A percentile compares a stretch with the other conserved stretches of the same genome.
Evolutionary conservation across 1,140 invertebrate genomes (phyloP).

Genomic region (Drosophila rufa): DNA sequence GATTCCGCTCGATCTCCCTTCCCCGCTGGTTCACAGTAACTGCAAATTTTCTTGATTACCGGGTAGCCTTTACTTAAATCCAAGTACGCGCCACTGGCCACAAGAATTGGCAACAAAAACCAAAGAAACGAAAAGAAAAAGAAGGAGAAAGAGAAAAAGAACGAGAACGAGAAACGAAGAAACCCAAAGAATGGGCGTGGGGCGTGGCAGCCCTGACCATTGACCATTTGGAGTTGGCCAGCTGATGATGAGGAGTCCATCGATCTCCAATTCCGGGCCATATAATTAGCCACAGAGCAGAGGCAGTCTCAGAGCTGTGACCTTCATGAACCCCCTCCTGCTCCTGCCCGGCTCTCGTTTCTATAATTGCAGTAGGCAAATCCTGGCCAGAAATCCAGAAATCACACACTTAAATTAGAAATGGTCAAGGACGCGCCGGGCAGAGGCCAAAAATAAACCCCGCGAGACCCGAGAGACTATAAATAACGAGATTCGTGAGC

Average conservation of each 20-base stretch:
- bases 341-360: no score
- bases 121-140: neutral
- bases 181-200: neutral
- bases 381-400: slow-evolving; percentile 16
- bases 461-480: slow-evolving; percentile 18
- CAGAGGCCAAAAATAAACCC: slow-evolving; percentile 49
- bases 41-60: slow-evolving; percentile 79
- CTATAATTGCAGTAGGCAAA: slow-evolving; percentile 38
- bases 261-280: slow-evolving; percentile 23
- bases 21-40: slow-evolving; percentile 42
- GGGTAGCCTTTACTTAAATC: slow-evolving; percentile 62
- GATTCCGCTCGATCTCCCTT: neutral
- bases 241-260: slow-evolving; percentile 40
- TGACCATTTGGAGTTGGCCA: slow-evolving; percentile 38
- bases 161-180: neutral
- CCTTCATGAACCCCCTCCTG: slow-evolving; percentile 32
- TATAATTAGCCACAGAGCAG: slow-evolving; percentile 19
- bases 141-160: neutral
- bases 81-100: slow-evolving; percentile 81
- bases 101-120: slow-evolving; percentile 27
- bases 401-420: slow-evolving; percentile 46
- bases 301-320: neutral
- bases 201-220: slow-evolving; percentile 33
- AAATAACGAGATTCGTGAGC: slow-evolving; percentile 57
- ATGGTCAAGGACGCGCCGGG: slow-evolving; percentile 49